Evolutionary conservation across 2,797 vertebrate species (phyloP).

Genomic region (Malurus splendens): DNA sequence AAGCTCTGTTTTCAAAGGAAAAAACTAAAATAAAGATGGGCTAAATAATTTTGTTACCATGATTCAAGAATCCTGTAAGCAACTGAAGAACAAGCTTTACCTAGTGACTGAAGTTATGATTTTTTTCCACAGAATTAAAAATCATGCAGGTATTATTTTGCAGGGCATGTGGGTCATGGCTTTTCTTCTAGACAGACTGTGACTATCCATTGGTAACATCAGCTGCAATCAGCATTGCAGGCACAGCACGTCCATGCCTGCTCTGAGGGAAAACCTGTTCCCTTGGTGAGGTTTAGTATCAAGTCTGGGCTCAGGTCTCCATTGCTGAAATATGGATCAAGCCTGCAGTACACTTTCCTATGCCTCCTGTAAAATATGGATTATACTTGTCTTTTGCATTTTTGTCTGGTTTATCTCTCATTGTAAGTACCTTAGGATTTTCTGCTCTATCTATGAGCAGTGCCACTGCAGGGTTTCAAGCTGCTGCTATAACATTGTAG

Average conservation of each 20-base stretch:
- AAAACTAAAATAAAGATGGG: background rate
- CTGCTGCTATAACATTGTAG: background rate
- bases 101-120: background rate
- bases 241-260: background rate
- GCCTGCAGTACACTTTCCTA: background rate
- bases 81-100: background rate
- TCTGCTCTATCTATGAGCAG: background rate
- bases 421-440: background rate
- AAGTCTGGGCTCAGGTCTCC: background rate
- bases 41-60: background rate
- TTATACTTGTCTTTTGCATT: background rate
- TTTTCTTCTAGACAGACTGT: background rate
- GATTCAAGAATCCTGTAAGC: background rate
- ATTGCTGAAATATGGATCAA: background rate
- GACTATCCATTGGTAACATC: background rate
- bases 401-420: background rate
- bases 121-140: background rate
- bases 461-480: background rate
- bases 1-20: background rate
- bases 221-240: background rate
- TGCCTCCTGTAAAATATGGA: background rate
- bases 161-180: background rate
- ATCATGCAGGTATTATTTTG: background rate
- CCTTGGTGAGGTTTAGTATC: background rate
- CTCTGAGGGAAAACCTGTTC: background rate